A percentile compares a stretch with the other conserved stretches of the same genome.
These are phyloP conservation scores for Lithophane leautieri DNA, from an alignment of 2,888 invertebrate genomes.

Conservation along the genomic window DNA sequence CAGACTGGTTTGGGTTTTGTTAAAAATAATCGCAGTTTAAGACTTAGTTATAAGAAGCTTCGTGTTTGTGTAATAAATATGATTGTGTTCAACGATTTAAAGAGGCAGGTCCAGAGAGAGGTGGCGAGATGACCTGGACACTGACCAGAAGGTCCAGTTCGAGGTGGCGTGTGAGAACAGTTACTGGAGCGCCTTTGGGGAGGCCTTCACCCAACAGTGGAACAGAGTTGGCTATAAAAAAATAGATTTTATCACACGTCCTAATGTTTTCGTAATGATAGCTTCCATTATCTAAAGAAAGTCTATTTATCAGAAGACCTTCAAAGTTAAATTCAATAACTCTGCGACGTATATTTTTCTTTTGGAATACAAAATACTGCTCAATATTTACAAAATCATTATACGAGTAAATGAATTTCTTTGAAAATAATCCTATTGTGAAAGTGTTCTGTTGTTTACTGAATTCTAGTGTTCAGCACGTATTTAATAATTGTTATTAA, in stretches of 20 bases:
- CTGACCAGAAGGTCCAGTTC: no score
- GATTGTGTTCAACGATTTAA: no score
- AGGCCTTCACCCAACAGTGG: no score
- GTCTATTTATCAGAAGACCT: no score
- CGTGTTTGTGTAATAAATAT: background rate
- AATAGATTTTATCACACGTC: background rate
- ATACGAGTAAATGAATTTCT: background rate
- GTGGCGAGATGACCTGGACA: no score
- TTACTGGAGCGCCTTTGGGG: no score
- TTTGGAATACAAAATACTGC: background rate
- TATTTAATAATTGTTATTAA: no score
- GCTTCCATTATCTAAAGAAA: background rate
- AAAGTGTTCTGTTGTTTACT: background rate
- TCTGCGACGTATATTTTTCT: background rate
- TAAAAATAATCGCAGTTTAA: constrained; percentile 27
- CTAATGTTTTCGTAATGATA: no score
- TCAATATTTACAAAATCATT: background rate
- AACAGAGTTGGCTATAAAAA: background rate
- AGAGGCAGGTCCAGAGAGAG: no score
- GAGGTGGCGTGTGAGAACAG: no score
- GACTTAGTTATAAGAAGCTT: background rate
- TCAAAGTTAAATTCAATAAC: background rate
- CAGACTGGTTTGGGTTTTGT: constrained; percentile 41
- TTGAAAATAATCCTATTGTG: constrained; percentile 4
- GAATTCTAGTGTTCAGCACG: no score